A percentile compares a stretch with the other conserved stretches of the same genome.
Evolutionary conservation across 2,888 invertebrate genomes (phyloP).

Genomic region (Thymelicus lineola): DNA sequence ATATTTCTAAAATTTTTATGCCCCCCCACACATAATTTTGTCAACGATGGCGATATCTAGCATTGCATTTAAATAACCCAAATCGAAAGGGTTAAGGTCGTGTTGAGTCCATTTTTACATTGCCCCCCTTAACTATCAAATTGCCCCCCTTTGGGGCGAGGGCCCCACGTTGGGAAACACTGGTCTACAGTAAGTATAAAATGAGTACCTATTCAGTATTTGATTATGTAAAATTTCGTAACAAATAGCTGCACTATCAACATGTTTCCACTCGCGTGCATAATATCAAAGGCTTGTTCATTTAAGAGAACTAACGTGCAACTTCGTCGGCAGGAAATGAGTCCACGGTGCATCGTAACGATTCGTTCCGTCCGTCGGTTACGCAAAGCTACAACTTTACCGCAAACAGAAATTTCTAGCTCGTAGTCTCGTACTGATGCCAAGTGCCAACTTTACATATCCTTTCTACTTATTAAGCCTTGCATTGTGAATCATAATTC

Average conservation of each 20-base stretch:
- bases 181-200: no score
- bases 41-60: no score
- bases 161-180: no score
- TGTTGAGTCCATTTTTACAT: no score
- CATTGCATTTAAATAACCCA: no score
- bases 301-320: constrained; percentile 41
- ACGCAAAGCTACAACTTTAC: constrained; percentile 47
- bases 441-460: constrained; percentile 47
- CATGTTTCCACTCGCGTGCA: constrained; percentile 34
- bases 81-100: no score
- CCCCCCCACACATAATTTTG: no score
- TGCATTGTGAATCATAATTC: constrained; percentile 35
- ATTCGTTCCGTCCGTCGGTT: constrained; percentile 49
- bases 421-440: constrained; percentile 26
- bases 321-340: constrained; percentile 40
- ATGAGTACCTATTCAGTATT: no score
- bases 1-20: no score
- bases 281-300: constrained; percentile 39
- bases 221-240: constrained; percentile 25
- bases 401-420: constrained; percentile 45
- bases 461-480: constrained; percentile 46
- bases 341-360: constrained; percentile 43
- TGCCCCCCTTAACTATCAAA: no score
- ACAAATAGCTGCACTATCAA: constrained; percentile 17
- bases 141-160: no score